Base-by-base conservation (phyloP, 2,113 vertebrate genomes). In the Chloropsis cyanopogon region DNA sequence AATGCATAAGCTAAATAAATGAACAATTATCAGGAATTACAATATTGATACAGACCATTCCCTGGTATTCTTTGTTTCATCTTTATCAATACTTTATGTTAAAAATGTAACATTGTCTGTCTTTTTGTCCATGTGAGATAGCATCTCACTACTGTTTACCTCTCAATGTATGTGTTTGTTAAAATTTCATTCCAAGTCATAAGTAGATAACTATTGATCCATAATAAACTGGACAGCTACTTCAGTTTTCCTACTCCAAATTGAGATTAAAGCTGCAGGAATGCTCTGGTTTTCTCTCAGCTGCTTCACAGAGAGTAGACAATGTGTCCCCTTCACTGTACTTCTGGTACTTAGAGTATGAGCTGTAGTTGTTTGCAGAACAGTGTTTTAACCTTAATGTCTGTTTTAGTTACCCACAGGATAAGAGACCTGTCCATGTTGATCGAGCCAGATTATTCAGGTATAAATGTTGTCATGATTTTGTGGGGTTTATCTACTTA, bases 341-440 rank as follows among this genome's bases (percentile, higher is more conserved):
- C 11, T 83, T 81, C 89, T 56, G 25, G 7, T 80, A 46, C 11
- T 54, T 77, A 22, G 0, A 11, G 19, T 59, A 25, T 71, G 29
- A 89, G 12, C 46, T 76, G 26, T 22, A 91, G 22, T 54, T 93
- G 31, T 73, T 81, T 93, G 72, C 37, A n/a, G 47, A 86, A 57
- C 47, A 68, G 28, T n/a, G 70, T 80, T 73, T 95, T 49, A 96
- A 52, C 11, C 20, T 68, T 13, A 81, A 23, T 92, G 33, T 92
- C 47, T 97, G n/a, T 96, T 92, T 97, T 94, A 99, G 99, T 97
- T 99, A 99, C 77, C 99, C 99, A 72, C 98, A 99, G 93, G 99
- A 99, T 46, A 99, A 99, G 93, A 98, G 98, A 88, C 99, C 99
- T 2, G 98, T 98, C 35, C 99, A 99, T 89, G 95, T 98, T 46